These are phyloP conservation scores for Aythya baeri DNA, from an alignment of 2,113 vertebrate genomes.

Conservation along the genomic window DNA sequence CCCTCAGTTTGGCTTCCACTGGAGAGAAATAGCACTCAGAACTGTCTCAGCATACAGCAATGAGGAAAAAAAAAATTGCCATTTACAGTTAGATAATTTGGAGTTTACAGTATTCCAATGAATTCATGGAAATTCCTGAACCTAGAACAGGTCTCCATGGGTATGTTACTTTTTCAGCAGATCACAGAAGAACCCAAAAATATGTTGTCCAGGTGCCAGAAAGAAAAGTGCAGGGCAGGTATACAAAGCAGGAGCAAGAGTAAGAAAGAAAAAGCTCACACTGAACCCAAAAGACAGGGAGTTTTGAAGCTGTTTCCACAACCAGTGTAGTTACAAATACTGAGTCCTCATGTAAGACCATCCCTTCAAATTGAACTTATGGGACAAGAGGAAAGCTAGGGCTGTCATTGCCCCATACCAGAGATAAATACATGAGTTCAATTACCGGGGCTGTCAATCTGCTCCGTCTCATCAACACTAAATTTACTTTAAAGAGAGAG, in stretches of 20 bases:
- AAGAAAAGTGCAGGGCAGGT: neutral
- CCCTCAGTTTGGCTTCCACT: neutral
- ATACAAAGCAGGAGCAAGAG: neutral
- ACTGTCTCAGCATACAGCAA: neutral
- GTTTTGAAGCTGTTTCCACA: neutral
- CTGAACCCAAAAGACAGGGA: neutral
- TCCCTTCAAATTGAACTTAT: neutral
- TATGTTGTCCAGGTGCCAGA: neutral
- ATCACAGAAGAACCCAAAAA: neutral
- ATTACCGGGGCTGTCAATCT: neutral
- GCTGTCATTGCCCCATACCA: neutral
- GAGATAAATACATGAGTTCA: neutral
- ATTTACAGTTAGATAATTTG: neutral
- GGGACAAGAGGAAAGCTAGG: neutral
- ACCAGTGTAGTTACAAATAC: neutral
- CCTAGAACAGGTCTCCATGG: neutral
- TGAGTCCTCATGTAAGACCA: neutral
- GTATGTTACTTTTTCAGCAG: neutral
- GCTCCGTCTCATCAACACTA: neutral
- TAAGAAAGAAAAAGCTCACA: neutral
- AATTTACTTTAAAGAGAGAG: neutral
- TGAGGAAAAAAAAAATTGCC: rapidly evolving
- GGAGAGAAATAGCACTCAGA: neutral
- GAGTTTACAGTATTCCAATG: neutral
- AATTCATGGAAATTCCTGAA: rapidly evolving